Conservation (phyloP, 2,888 invertebrate species). For the Cinara cedri region DNA sequence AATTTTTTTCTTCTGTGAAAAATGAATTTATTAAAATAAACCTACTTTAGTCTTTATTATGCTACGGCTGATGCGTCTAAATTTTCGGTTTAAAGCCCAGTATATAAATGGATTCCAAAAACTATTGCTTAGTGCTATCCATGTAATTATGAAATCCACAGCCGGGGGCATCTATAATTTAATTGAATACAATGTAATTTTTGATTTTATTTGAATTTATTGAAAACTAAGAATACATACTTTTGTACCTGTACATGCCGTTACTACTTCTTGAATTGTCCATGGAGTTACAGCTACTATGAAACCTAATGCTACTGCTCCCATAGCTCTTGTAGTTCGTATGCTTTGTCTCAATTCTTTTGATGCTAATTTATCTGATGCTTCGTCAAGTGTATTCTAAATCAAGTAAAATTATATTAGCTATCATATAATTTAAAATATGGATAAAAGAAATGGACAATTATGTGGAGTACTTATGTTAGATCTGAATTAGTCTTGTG, state of each 20-base stretch:
- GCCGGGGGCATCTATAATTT: constrained; percentile 74
- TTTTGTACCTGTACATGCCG: constrained; percentile 86
- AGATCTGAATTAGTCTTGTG: too few species aligned
- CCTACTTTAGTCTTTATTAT: constrained; percentile 75
- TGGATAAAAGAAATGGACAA: too few species aligned
- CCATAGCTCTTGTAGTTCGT: constrained; percentile 85
- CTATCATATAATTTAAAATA: too few species aligned
- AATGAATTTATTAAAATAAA: too few species aligned
- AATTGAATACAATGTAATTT: background rate
- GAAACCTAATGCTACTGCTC: constrained; percentile 88
- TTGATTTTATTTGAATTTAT: background rate
- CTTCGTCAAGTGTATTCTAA: constrained; percentile 30
- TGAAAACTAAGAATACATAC: constrained; percentile 63
- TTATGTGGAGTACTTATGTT: too few species aligned
- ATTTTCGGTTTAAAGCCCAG: constrained; percentile 86
- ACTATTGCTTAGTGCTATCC: constrained; percentile 85
- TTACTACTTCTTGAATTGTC: constrained; percentile 89
- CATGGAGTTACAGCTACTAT: constrained; percentile 90
- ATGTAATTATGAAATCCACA: constrained; percentile 83
- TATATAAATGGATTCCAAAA: constrained; percentile 91
- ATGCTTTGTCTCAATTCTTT: constrained; percentile 74
- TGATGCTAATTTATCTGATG: constrained; percentile 23
- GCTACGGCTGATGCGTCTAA: constrained; percentile 79
- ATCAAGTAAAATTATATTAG: background rate
- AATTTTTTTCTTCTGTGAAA: too few species aligned